Conservation (phyloP, 2,797 vertebrate genomes). For the Scolopax rusticola region DNA sequence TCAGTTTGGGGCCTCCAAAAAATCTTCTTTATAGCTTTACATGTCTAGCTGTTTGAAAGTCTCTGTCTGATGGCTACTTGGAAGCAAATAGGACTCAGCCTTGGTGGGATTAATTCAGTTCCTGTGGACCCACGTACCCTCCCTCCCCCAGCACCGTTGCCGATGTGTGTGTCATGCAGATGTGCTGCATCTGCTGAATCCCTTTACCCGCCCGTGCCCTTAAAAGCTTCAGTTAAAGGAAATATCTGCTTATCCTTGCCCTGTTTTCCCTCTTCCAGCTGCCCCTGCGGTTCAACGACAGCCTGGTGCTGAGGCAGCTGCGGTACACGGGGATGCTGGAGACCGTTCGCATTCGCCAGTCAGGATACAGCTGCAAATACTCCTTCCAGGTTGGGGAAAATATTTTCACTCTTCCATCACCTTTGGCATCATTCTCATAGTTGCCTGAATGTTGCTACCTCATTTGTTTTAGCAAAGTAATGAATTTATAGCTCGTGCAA, state of each 20-base stretch:
- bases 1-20: background rate
- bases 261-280: constrained; percentile 80
- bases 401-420: rapidly evolving
- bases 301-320: constrained; percentile 94
- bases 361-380: constrained; percentile 96
- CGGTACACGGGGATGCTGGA: constrained; percentile 99
- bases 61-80: background rate
- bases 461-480: rapidly evolving
- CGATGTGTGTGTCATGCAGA: rapidly evolving
- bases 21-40: background rate
- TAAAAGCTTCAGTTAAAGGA: background rate
- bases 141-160: rapidly evolving
- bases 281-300: constrained; percentile 92
- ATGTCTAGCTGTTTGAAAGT: background rate
- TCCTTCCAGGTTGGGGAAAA: constrained; percentile 88
- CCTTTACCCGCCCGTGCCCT: rapidly evolving
- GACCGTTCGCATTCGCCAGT: constrained; percentile 96
- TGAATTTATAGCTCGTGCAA: background rate
- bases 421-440: background rate
- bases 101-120: background rate
- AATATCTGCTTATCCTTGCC: background rate
- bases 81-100: background rate
- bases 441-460: background rate
- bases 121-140: background rate
- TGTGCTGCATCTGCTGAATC: background rate